These are phyloP conservation scores for Lasius fuliginosus DNA, from an alignment of 2,888 invertebrate genomes.

Conservation along the genomic window DNA sequence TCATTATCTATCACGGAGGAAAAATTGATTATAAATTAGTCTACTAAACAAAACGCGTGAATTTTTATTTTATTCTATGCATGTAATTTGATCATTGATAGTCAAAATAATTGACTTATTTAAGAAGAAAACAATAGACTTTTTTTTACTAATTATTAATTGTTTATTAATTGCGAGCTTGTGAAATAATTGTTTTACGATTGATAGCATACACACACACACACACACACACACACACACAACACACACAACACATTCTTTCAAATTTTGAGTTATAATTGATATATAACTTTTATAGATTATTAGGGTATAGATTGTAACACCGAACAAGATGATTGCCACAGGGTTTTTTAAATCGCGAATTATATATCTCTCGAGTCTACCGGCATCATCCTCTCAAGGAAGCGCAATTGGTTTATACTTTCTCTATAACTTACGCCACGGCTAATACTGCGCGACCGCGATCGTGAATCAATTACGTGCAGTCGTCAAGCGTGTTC, in stretches of 20 bases:
- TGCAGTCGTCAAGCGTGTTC: slow-evolving; percentile 48
- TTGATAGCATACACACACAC: neutral
- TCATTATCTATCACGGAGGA: neutral
- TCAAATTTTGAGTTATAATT: neutral
- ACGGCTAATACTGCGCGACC: slow-evolving; percentile 38
- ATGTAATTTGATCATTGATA: neutral
- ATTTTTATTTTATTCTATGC: neutral
- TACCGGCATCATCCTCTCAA: slow-evolving; percentile 21
- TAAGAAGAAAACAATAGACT: neutral
- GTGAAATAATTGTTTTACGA: neutral
- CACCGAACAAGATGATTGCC: neutral
- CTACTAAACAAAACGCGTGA: neutral
- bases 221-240: too few relatives aligned
- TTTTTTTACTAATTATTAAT: neutral
- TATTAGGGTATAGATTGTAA: neutral
- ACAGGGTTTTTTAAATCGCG: slow-evolving; percentile 23
- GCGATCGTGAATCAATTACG: slow-evolving; percentile 54
- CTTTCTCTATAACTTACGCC: slow-evolving; percentile 43
- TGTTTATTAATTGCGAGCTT: neutral
- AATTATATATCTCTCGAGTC: slow-evolving; percentile 32
- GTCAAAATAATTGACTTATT: neutral
- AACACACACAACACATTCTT: neutral
- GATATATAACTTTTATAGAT: neutral
- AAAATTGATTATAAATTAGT: neutral
- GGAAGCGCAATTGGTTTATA: slow-evolving; percentile 24